phyloP scores from a whole-genome alignment of 2,113 vertebrate genomes.

The Taxidea taxus region DNA sequence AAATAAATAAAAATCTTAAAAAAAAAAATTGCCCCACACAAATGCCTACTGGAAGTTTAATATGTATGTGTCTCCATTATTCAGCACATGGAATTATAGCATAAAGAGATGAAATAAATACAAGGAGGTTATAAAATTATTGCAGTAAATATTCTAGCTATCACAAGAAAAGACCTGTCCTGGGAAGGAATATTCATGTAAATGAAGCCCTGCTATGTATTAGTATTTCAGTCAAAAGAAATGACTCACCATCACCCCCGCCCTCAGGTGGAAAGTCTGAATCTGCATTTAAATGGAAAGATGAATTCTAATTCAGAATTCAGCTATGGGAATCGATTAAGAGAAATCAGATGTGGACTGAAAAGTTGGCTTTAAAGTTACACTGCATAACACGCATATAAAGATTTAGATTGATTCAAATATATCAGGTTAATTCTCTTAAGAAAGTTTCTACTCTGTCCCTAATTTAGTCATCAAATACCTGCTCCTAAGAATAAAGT shows the following conservation, averaged over 20 bases:
- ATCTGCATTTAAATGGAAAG: conserved; percentile 68
- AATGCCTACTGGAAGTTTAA: conserved; percentile 7
- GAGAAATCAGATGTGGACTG: neutral
- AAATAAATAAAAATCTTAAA: too few species aligned
- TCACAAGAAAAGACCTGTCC: conserved; percentile 52
- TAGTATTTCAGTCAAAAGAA: conserved; percentile 61
- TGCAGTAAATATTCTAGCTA: conserved; percentile 65
- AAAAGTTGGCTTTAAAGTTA: conserved; percentile 1
- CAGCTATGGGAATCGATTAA: neutral
- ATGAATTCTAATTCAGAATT: conserved; percentile 50
- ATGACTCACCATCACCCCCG: neutral
- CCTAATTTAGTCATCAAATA: neutral
- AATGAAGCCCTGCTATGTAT: conserved; percentile 49
- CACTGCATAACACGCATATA: neutral
- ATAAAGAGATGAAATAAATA: conserved; percentile 68
- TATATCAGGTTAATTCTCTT: neutral
- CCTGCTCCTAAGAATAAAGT: neutral
- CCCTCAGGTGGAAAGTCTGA: conserved; percentile 12
- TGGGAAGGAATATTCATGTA: neutral
- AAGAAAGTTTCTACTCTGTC: neutral
- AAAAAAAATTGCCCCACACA: neutral
- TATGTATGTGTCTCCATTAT: conserved; percentile 44
- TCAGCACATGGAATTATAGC: conserved; percentile 51
- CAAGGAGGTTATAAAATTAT: conserved; percentile 66
- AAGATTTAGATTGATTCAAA: neutral